Base-by-base conservation (phyloP, 2,888 invertebrate species). In the Lagria hirta region DNA sequence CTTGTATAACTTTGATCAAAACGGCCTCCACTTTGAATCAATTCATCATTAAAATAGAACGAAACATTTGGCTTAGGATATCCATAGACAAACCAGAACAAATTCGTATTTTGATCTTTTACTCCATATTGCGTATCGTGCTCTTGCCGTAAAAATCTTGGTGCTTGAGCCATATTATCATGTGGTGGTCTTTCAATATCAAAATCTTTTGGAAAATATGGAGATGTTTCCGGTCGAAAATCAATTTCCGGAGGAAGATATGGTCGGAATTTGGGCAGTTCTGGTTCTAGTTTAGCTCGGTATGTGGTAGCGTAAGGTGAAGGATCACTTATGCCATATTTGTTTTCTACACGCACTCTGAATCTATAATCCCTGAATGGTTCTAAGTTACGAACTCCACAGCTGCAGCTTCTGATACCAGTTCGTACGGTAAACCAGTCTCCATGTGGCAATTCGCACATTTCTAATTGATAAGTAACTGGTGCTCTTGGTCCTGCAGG, bases 311-410 rank as follows among this genome's bases (percentile, higher is more conserved):
- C 89, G 65, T 84, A 88, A 1, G 96, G 95, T 41, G 95, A 95
- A 0, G 98, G 97, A 67, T 98, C 97, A 71, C 94, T 94, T 52
- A 95, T 83, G 24, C 98, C 98, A 69, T 88, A 93, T 69, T 92
- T 90, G 74, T 98, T 99, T 69, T 97, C 96, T 2, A 98, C 98
- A 20, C 96, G 81, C 21, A 98, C 83, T 46, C 99, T 81, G 78
- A 97, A 95, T 70, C 88, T 87, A 74, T 99, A 99, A 73, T 97
- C 96, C 51, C 88, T 81, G 75, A 91, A 90, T 1, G 97, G 94
- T 64, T 91, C 87, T 51, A 98, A 74, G 70, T 92, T 90, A 51
- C 87, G 79, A 44, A 96, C 86, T 65, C 94, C 93, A 71, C 91
- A 93, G 18, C 84, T 86, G 68, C 92, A 92, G 51, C 90, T 90